These are phyloP conservation scores for Hycleus cichorii DNA, from an alignment of 1,140 invertebrate genomes.

Conservation along the genomic window DNA sequence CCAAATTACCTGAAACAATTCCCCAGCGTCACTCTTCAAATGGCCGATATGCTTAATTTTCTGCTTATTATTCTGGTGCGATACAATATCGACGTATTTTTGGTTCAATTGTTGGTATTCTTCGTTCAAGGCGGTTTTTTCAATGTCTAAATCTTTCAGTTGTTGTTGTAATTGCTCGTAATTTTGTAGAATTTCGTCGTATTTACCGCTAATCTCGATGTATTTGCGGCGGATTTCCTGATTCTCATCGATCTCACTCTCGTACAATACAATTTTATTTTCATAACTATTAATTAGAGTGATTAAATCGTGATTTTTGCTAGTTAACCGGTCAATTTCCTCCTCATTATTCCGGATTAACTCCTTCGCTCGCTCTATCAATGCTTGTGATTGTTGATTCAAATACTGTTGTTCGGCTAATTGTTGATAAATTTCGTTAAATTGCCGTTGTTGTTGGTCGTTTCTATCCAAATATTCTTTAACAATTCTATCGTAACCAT, in stretches of 20 bases:
- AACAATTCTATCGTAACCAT: constrained; percentile 7
- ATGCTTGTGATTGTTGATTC: constrained; percentile 14
- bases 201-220: constrained; percentile 36
- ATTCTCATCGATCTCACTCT: constrained; percentile 26
- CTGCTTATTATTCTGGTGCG: constrained; percentile 61
- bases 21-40: constrained; percentile 51
- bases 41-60: constrained; percentile 58
- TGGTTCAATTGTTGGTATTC: constrained; percentile 26
- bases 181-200: constrained; percentile 32
- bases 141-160: constrained; percentile 7
- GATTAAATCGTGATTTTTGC: constrained; percentile 3
- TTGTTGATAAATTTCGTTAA: constrained; percentile 17
- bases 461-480: constrained; percentile 12
- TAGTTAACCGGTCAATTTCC: constrained; percentile 6
- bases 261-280: constrained; percentile 10
- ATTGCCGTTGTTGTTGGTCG: constrained; percentile 15
- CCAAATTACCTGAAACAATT: constrained; percentile 23
- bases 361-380: background rate
- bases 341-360: too few relatives aligned
- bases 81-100: constrained; percentile 55
- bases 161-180: constrained; percentile 19
- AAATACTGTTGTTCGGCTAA: constrained; percentile 24
- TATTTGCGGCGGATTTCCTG: constrained; percentile 32
- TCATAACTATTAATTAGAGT: constrained; percentile 27
- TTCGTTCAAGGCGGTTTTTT: background rate